Percentiles rank a stretch among this genome's conserved stretches.
Conservation (phyloP, 2,888 invertebrate species). For the Phaonia tiefii region DNA sequence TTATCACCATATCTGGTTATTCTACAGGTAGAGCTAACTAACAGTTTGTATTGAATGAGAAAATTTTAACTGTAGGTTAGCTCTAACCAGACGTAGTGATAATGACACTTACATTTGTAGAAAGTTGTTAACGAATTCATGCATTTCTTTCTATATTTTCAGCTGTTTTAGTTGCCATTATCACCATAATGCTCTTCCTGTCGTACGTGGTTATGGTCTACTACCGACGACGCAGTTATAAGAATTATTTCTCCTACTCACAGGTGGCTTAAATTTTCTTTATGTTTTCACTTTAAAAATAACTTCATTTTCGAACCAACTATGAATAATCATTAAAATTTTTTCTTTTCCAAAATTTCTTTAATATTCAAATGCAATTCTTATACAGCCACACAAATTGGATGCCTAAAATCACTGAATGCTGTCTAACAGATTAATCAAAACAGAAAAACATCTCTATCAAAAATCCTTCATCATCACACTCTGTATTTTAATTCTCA, state of each 20-base stretch:
- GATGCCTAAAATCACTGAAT: slow-evolving; percentile 52
- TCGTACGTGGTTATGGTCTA: slow-evolving; percentile 76
- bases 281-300: background rate
- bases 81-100: too few relatives aligned
- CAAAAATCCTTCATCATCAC: slow-evolving; percentile 8
- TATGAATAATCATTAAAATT: slow-evolving; percentile 11
- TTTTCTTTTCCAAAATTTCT: slow-evolving; percentile 36
- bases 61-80: too few relatives aligned
- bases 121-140: too few relatives aligned
- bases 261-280: slow-evolving; percentile 74
- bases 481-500: background rate
- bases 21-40: too few relatives aligned
- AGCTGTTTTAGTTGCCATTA: slow-evolving; percentile 75
- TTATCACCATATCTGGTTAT: too few relatives aligned
- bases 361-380: slow-evolving; percentile 4
- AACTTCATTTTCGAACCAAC: slow-evolving; percentile 8
- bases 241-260: slow-evolving; percentile 74
- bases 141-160: slow-evolving; percentile 7
- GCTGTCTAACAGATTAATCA: slow-evolving; percentile 24
- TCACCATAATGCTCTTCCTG: slow-evolving; percentile 73
- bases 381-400: slow-evolving; percentile 63
- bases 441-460: background rate
- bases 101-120: too few relatives aligned
- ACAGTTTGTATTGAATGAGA: too few relatives aligned
- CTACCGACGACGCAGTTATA: slow-evolving; percentile 77